phyloP scores from a whole-genome alignment of 2,888 invertebrate genomes.

The Gymnoscelis rufifasciata region DNA sequence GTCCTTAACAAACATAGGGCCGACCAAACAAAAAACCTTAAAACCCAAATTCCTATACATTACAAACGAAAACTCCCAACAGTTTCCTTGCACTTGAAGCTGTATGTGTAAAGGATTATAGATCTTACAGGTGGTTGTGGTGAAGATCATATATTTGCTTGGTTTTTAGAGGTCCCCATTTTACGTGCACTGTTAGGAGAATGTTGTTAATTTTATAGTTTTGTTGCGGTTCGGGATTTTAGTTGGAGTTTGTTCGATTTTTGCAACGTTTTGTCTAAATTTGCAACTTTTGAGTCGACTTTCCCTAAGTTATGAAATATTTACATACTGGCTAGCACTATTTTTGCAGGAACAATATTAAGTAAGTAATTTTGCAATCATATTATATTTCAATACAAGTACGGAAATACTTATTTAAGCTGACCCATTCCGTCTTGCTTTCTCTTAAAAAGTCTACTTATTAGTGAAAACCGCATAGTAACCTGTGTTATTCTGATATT shows the following conservation, averaged over 20 bases:
- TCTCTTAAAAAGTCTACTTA: too few species aligned
- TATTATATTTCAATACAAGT: too few species aligned
- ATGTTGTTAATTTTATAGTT: slow-evolving; percentile 43
- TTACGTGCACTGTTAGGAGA: slow-evolving; percentile 41
- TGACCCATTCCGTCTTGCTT: too few species aligned
- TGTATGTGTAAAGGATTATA: slow-evolving; percentile 31
- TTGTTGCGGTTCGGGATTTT: slow-evolving; percentile 20
- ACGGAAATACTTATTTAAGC: too few species aligned
- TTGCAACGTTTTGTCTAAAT: too few species aligned
- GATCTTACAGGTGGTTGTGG: slow-evolving; percentile 33
- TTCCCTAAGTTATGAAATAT: too few species aligned
- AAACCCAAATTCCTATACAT: slow-evolving; percentile 16
- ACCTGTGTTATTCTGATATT: too few species aligned
- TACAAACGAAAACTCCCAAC: not conserved
- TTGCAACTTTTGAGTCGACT: too few species aligned
- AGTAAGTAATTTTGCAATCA: too few species aligned
- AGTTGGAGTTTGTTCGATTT: slow-evolving; percentile 9
- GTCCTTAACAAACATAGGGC: slow-evolving; percentile 61
- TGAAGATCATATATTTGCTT: slow-evolving; percentile 52
- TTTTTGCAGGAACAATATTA: too few species aligned
- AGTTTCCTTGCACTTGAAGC: not conserved
- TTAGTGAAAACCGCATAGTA: too few species aligned
- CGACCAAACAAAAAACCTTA: slow-evolving; percentile 48
- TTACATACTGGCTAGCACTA: too few species aligned
- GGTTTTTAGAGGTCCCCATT: slow-evolving; percentile 55